Evolutionary conservation across 2,797 vertebrate genomes (phyloP).

Genomic region (Ibycter americanus): DNA sequence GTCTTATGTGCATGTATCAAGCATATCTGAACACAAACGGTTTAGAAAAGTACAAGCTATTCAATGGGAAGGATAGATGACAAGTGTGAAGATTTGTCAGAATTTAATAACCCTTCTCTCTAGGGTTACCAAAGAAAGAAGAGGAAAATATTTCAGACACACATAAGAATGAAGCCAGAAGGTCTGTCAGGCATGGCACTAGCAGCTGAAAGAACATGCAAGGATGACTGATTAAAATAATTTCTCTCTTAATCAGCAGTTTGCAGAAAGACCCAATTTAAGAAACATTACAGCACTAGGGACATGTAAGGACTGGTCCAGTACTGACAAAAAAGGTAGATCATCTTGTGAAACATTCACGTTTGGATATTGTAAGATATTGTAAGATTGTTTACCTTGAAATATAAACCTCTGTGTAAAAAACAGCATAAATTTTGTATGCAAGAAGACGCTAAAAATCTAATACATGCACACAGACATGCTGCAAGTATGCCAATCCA

Average conservation of each 20-base stretch:
- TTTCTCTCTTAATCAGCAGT: background rate
- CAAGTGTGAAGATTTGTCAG: background rate
- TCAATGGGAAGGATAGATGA: background rate
- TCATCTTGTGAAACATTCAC: background rate
- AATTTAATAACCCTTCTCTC: background rate
- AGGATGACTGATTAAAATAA: background rate
- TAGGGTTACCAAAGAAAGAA: background rate
- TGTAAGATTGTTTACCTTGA: background rate
- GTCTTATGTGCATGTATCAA: background rate
- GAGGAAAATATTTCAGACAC: background rate
- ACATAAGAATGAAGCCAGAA: background rate
- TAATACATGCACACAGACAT: accelerated
- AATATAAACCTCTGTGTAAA: background rate
- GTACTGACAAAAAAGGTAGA: background rate
- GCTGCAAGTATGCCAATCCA: background rate
- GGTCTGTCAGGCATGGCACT: background rate
- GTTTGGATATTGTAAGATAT: background rate
- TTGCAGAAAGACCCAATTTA: background rate
- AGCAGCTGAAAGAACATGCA: background rate
- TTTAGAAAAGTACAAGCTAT: background rate
- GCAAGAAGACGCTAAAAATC: background rate
- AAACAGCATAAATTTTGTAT: background rate
- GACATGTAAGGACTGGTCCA: background rate
- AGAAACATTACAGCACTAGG: background rate
- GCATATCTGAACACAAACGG: background rate